Conservation (phyloP, 2,888 invertebrate species). For the Melanostoma scalare region DNA sequence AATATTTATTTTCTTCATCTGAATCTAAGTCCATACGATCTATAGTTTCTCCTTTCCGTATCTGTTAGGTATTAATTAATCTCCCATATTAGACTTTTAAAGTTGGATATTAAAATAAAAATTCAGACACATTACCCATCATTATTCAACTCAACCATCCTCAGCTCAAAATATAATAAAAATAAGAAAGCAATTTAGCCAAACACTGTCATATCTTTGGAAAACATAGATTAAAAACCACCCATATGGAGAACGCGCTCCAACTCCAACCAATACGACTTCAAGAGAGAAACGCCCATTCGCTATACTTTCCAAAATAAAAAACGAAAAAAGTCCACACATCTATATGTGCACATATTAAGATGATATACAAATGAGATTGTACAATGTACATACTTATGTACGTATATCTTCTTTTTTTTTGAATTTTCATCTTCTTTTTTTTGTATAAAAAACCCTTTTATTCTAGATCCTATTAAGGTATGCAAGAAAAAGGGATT, state of each 20-base stretch:
- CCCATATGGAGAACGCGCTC: conserved; percentile 37
- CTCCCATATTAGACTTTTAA: no score
- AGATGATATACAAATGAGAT: conserved; percentile 71
- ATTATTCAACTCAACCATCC: no score
- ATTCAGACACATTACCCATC: no score
- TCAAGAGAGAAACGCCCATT: conserved; percentile 66
- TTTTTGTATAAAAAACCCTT: conserved; percentile 45
- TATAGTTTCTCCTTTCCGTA: no score
- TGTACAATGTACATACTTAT: conserved; percentile 40
- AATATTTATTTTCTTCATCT: no score
- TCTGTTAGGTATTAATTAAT: no score
- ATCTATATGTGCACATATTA: conserved; percentile 55
- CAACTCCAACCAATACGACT: conserved; percentile 57
- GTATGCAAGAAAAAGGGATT: conserved; percentile 61
- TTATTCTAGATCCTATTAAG: conserved; percentile 64
- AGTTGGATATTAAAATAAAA: no score
- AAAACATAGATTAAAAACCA: conserved; percentile 63
- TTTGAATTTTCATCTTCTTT: conserved; percentile 56
- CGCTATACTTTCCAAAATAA: conserved; percentile 14
- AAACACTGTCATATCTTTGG: conserved; percentile 49
- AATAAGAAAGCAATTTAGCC: conserved; percentile 56
- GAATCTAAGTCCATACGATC: no score
- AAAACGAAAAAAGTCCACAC: conserved; percentile 23
- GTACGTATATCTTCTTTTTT: conserved; percentile 20
- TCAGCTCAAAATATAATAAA: conserved; percentile 39